phyloP scores from a whole-genome alignment of 2,888 invertebrate species.

The Mythimna vitellina region DNA sequence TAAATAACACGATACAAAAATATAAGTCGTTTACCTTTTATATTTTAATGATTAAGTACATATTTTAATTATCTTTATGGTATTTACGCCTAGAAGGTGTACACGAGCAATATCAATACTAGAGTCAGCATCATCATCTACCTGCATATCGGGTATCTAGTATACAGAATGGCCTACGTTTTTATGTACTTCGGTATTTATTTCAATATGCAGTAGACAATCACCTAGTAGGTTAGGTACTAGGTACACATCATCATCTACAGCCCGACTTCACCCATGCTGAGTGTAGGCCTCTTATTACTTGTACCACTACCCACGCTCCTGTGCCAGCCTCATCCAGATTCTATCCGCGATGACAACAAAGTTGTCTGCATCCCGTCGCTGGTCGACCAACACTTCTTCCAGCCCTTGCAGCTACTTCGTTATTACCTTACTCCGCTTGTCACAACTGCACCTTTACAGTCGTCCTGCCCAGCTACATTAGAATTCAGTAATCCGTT shows the following conservation, averaged over 20 bases:
- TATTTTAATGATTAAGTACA: slow-evolving; percentile 28
- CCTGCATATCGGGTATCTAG: neutral
- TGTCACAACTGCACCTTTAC: neutral
- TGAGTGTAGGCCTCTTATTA: neutral
- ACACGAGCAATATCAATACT: slow-evolving; percentile 36
- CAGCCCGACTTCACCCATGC: neutral
- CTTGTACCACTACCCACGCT: neutral
- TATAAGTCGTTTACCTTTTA: slow-evolving; percentile 42
- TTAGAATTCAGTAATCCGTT: neutral
- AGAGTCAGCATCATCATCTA: neutral
- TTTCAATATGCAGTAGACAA: neutral
- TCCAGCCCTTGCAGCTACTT: neutral
- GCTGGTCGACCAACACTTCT: neutral
- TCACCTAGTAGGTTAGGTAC: neutral
- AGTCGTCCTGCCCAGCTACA: neutral
- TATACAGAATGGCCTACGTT: no score
- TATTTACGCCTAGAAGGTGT: neutral
- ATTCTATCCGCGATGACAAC: neutral
- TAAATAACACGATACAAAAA: slow-evolving; percentile 38
- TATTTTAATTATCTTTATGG: slow-evolving; percentile 30
- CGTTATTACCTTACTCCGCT: neutral
- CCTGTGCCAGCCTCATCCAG: neutral
- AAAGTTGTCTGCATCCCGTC: neutral
- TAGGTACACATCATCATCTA: neutral
- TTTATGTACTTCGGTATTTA: neutral